Base-by-base conservation (phyloP, 2,113 vertebrate species). In the Panthera leo region DNA sequence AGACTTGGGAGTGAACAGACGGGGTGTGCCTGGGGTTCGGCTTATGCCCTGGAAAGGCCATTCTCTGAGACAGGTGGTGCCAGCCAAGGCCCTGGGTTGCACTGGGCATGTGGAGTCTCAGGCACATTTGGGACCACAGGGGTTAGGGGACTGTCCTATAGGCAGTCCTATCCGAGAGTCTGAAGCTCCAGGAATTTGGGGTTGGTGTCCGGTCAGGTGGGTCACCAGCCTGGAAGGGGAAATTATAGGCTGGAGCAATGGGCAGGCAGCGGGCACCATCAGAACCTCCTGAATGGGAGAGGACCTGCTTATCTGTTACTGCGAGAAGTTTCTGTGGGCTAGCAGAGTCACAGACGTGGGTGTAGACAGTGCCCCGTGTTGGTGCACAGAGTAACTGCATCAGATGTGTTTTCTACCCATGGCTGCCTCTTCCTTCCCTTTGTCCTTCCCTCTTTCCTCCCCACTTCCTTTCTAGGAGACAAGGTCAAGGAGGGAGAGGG, bases 321-420 rank as follows among this genome's bases (percentile, higher is more conserved):
- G 13, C 1, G 3, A 42, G 88, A 3, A 11, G 13, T 34, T 55
- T 51, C 27, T 34, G 0, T 13, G 55, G 75, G 65, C 34, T 7
- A 1, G 61, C 18, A 0, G 1, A 11, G 45, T 67, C 51, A 39
- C 68, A 21, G 55, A 0, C 16, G 9, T 5, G 12, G 39, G 9
- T 2, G 51, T 1, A 14, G 39, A 15, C 1, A 3, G 3, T 3
- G 4, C 18, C 34, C 0, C 5, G 14, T 8, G 14, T 36, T 25
- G 25, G 70, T 7, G 12, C 42, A 5, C 12, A 15, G 85, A 51
- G 8, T 18, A 42, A 58, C 39, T 51, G 7, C 8, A 6, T 48
- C 29, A 5, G 63, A 5, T 6, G 13, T 1, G 29, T 8, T 29
- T n/a, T 27, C 55, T 12, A 29, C 13, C 9, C 2, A 27, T 3